Base-by-base conservation (phyloP, 2,113 vertebrate species). In the Thunnus maccoyii region DNA sequence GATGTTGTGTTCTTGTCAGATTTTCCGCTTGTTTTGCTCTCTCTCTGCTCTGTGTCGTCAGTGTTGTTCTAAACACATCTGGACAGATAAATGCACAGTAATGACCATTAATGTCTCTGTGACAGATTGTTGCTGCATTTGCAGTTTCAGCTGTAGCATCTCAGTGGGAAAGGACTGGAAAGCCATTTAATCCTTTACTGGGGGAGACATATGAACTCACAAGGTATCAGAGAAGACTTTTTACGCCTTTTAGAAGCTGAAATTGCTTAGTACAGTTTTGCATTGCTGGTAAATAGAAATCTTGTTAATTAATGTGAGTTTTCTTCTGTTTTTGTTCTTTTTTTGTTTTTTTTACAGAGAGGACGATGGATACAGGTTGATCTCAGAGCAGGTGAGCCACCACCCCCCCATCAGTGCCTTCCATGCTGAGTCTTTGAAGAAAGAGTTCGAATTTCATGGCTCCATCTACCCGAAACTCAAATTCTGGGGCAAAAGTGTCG, bases 401-500 rank as follows among this genome's bases (percentile, higher is more conserved):
- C 98, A 99, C 85, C 98, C 98, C 2, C 98, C 97, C 0, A 9
- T 99, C 89, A 99, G 98, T 89, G 97, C 98, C 41, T 99, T 99
- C 90, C 94, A 98, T 3, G 95, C 97, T 0, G 95, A 99, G 94
- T 97, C 97, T 17, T 95, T 99, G 87, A 95, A 93, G 76, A 94
- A 97, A 17, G 97, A 99, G 91, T 99, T 99, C 55, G 62, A 96
- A 87, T 99, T 99, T 81, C 98, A 99, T 1, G 98, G 98, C 81
- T 98, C 97, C 78, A 98, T 99, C 88, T 99, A 98, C 89, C 98
- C 98, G 13, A 99, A 99, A 89, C 95, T 99, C 48, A 98, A 97
- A 88, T 99, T 99, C 91, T 99, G 98, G 98, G 98, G 97, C 1
- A 99, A 99, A 93, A 99, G 98, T 9, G 96, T 99, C 85, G 98